Evolutionary conservation across 2,797 vertebrate species (phyloP).

Genomic region (Pipistrellus nathusii): DNA sequence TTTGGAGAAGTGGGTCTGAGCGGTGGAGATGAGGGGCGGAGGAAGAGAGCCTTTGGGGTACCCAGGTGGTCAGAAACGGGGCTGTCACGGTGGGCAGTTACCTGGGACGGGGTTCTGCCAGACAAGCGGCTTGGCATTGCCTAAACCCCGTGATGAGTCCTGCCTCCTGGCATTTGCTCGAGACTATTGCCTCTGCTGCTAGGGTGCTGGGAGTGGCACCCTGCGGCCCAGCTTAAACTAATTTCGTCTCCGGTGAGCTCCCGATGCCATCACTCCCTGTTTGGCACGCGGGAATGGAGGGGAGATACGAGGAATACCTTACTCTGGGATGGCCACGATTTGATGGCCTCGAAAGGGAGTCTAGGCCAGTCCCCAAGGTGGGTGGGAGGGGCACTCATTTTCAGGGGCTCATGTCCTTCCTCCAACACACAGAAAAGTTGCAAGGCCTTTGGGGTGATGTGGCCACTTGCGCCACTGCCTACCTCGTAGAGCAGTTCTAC

Average conservation of each 20-base stretch:
- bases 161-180: not conserved
- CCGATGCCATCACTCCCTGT: not conserved
- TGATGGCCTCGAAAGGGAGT: no score
- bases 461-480: constrained; percentile 26
- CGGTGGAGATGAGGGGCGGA: not conserved
- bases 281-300: not conserved
- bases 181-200: not conserved
- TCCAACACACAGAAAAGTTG: not conserved
- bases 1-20: not conserved
- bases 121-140: rapidly evolving
- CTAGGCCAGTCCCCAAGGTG: not conserved
- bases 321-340: not conserved
- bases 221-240: not conserved
- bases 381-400: not conserved
- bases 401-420: not conserved
- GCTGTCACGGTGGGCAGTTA: not conserved
- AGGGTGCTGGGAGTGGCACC: no score
- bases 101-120: rapidly evolving
- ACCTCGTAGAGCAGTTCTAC: constrained; percentile 96
- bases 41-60: not conserved
- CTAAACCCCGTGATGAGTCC: rapidly evolving
- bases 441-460: not conserved
- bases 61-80: not conserved
- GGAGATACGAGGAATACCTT: not conserved
- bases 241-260: not conserved